Percentiles rank a stretch among this genome's conserved stretches.
These are phyloP conservation scores for Platorchestia sp. DNA, from an alignment of 1,140 invertebrate genomes.

Conservation along the genomic window DNA sequence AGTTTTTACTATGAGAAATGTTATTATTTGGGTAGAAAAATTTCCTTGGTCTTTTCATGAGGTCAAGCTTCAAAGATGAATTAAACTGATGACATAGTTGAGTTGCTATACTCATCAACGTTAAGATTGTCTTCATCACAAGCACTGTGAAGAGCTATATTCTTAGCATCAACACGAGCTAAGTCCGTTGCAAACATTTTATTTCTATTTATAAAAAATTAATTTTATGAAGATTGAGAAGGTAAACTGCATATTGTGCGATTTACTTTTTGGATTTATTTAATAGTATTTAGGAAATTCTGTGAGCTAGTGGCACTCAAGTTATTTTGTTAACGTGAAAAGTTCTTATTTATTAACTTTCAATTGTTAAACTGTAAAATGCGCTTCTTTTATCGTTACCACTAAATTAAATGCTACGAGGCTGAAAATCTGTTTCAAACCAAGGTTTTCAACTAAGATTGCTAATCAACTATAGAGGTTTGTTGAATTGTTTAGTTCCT, in stretches of 20 bases:
- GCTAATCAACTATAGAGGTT: not conserved
- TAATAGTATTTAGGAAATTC: not conserved
- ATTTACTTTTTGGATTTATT: not conserved
- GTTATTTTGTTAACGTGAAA: not conserved
- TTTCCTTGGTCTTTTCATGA: not conserved
- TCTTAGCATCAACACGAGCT: too few species aligned
- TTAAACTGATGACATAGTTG: not conserved
- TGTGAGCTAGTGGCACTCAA: not conserved
- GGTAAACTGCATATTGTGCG: not conserved
- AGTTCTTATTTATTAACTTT: not conserved
- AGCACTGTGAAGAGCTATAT: not conserved
- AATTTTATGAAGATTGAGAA: not conserved
- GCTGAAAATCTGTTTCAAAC: not conserved
- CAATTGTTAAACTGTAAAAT: not conserved
- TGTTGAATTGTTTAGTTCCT: not conserved
- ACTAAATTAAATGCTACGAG: not conserved
- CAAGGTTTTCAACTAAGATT: not conserved
- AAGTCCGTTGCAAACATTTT: too few species aligned
- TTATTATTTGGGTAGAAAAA: too few species aligned
- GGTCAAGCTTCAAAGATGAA: not conserved
- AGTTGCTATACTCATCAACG: not conserved
- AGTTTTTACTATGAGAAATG: not conserved
- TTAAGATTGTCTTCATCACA: not conserved
- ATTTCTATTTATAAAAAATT: not conserved
- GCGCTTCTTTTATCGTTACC: not conserved